A percentile compares a stretch with the other conserved stretches of the same genome.
Evolutionary conservation across 2,888 invertebrate genomes (phyloP).

Genomic region (Notodonta ziczac): DNA sequence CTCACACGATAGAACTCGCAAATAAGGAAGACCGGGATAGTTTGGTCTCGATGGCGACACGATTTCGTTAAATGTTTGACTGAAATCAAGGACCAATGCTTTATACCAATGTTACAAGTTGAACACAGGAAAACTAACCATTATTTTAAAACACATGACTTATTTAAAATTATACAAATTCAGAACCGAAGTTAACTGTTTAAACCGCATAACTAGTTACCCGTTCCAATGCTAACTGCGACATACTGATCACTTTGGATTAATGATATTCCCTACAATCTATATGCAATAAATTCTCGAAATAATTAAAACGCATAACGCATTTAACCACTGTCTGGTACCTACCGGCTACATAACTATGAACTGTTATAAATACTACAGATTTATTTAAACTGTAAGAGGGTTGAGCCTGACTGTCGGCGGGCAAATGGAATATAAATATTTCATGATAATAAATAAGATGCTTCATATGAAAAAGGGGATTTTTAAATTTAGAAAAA

Average conservation of each 20-base stretch:
- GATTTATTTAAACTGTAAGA: not conserved
- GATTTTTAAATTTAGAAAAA: no score
- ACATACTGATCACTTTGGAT: not conserved
- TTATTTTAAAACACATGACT: not conserved
- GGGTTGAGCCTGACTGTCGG: not conserved
- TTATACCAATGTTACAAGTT: no score
- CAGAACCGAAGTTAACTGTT: no score
- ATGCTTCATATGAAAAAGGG: no score
- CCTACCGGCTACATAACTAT: conserved; percentile 13
- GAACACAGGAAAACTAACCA: no score
- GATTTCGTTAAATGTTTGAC: no score
- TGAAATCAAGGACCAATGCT: no score
- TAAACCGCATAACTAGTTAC: not conserved
- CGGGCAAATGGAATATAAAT: not conserved
- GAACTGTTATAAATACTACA: conserved; percentile 18
- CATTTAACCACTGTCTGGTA: conserved; percentile 24
- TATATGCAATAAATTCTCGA: conserved; percentile 24
- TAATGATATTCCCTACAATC: conserved; percentile 9
- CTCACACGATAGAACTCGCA: no score
- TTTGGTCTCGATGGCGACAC: no score
- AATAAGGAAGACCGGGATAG: no score
- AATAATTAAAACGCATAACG: conserved; percentile 30
- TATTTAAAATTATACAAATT: no score
- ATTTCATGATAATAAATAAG: no score
- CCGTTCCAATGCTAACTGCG: not conserved